Evolutionary conservation across 2,888 invertebrate species (phyloP), one percentile per base, ranked within the genome.

Genomic region (Elysia crispata): DNA sequence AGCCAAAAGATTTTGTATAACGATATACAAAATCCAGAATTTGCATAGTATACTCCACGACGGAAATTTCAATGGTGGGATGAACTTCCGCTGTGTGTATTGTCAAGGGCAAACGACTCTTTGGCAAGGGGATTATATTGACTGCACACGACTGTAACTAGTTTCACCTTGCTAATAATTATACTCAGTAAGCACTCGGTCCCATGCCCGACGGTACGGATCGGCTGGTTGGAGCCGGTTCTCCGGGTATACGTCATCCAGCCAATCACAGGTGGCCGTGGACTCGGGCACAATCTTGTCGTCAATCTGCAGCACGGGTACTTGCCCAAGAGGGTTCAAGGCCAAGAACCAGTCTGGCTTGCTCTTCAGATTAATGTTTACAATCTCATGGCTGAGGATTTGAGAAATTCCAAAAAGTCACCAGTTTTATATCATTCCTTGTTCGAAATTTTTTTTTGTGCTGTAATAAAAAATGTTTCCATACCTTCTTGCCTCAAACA

Each of bases 221-320:
- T 93, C 93, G 1, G 91, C 87, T 0, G 94, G 92, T 81, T 93
- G 93, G 0, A 94, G 89, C n/a, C 92, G 91, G 66, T 93, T 92
- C 28, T 93, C 89, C 0, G 94, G 93, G 87, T 93, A 94, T 64
- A 93, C 92, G 79, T 94, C 93, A 83, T 94, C 94, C 66, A 94
- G 89, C 87, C 93, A 94, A 82, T 94, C 93, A 33, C 93, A 92
- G 83, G 94, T 93, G n/a, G 92, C 92, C 20, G 92, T 87, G 74
- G 94, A 94, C 87, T 94, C 94, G 30, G 93, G 92, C 1, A 94
- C 83, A 1, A 94, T 87, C 86, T 92, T 91, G 82, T 93, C 93
- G 41, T 88, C 88, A 80, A 93, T 92, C 83, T 93, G 92, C 72
- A 92, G 81, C 0, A 89, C 88, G 5, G 93, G 93, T 18, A 92